phyloP scores from a whole-genome alignment of 2,797 vertebrate genomes.

The Pseudomugil gertrudae region DNA sequence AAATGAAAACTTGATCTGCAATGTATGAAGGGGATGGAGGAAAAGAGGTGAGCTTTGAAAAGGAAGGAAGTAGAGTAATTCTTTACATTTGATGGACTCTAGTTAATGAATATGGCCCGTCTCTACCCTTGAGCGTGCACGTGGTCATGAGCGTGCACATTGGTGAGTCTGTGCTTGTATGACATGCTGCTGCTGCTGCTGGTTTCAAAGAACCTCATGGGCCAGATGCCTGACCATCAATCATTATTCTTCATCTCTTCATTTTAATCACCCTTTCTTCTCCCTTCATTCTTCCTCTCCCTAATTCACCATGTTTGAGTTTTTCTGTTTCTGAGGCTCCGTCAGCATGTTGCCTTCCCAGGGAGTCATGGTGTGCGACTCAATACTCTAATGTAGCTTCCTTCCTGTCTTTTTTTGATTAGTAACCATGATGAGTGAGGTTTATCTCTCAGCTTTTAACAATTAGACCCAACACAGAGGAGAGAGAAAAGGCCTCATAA shows the following conservation, averaged over 20 bases:
- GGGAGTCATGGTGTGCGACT: constrained; percentile 62
- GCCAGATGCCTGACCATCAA: constrained; percentile 72
- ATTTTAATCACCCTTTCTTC: constrained; percentile 39
- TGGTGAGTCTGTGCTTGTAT: constrained; percentile 74
- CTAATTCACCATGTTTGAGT: constrained; percentile 34
- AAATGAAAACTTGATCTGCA: constrained; percentile 43
- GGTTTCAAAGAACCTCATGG: constrained; percentile 83
- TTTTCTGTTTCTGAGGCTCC: constrained; percentile 43
- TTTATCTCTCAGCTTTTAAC: constrained; percentile 11
- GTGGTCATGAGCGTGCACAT: constrained; percentile 76
- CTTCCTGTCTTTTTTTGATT: constrained; percentile 26
- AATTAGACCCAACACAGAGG: constrained; percentile 16
- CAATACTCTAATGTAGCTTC: constrained; percentile 64
- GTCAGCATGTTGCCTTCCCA: constrained; percentile 68
- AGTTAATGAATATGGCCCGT: constrained; percentile 83
- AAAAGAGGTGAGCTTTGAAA: constrained; percentile 33
- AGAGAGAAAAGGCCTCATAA: constrained; percentile 49
- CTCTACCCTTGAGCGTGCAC: constrained; percentile 72
- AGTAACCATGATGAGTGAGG: constrained; percentile 33
- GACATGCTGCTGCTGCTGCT: constrained; percentile 79
- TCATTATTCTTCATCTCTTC: constrained; percentile 55
- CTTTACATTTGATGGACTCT: constrained; percentile 55
- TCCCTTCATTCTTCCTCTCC: constrained; percentile 30
- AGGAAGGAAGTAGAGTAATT: constrained; percentile 17
- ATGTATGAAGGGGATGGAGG: constrained; percentile 46